Percentiles rank a stretch among this genome's conserved stretches.
These are phyloP conservation scores for Tetragonisca angustula DNA, from an alignment of 2,888 invertebrate species.

Conservation along the genomic window DNA sequence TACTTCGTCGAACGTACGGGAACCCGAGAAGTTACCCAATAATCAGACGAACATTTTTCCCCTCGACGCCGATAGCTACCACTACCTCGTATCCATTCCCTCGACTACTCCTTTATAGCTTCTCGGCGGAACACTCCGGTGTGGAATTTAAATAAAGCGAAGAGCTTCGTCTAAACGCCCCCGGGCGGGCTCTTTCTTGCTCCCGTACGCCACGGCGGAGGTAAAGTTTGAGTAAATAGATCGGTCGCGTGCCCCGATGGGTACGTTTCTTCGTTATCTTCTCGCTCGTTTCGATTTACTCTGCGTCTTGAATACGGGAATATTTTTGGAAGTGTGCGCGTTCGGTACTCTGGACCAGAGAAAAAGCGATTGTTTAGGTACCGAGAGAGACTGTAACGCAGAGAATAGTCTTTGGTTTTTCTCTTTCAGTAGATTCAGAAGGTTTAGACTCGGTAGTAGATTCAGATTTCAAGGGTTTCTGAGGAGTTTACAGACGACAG, in stretches of 20 bases:
- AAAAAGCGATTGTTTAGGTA: too few relatives aligned
- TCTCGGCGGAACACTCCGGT: conserved; percentile 73
- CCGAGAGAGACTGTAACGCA: neutral
- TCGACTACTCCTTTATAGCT: conserved; percentile 1
- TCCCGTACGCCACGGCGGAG: neutral
- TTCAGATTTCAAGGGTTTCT: too few relatives aligned
- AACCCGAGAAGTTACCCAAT: neutral
- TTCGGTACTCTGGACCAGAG: too few relatives aligned
- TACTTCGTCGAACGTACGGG: neutral
- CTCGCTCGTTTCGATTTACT: conserved; percentile 11
- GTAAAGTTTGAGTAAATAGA: conserved; percentile 34
- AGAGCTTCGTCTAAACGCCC: conserved; percentile 66
- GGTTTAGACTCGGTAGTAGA: too few relatives aligned
- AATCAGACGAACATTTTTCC: conserved; percentile 52
- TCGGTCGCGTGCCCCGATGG: conserved; percentile 38
- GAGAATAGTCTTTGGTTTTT: neutral
- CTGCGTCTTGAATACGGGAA: neutral
- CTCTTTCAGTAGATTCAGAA: neutral
- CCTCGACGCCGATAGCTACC: conserved; percentile 40
- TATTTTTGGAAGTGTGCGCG: neutral
- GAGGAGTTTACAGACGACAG: too few relatives aligned
- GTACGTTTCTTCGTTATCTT: conserved; percentile 34
- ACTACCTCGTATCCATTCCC: conserved; percentile 29
- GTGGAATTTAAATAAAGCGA: conserved; percentile 80
- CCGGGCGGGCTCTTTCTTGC: conserved; percentile 4